Evolutionary conservation across 2,113 vertebrate species (phyloP).

Genomic region (rabbit (Oryctolagus cuniculus)): mOryCun1.1 NC_091436.1:37719501-37720000

Average conservation of each 20-base stretch:
- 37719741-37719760: background rate
- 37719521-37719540: background rate
- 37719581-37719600: background rate
- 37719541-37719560: background rate
- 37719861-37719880: background rate
- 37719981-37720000: no score
- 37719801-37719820: no score
- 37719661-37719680: background rate
- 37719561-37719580: background rate
- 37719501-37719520: no score
- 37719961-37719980: background rate
- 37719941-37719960: background rate
- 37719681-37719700: no score
- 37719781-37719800: background rate
- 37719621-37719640: background rate
- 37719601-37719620: background rate
- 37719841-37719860: background rate
- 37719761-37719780: background rate
- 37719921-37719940: background rate
- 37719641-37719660: background rate
- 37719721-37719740: rapidly evolving
- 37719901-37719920: background rate
- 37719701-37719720: rapidly evolving
- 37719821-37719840: background rate
- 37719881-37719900: background rate